Base-by-base conservation (phyloP, 2,888 invertebrate species). In the Octonoba sinensis region DNA sequence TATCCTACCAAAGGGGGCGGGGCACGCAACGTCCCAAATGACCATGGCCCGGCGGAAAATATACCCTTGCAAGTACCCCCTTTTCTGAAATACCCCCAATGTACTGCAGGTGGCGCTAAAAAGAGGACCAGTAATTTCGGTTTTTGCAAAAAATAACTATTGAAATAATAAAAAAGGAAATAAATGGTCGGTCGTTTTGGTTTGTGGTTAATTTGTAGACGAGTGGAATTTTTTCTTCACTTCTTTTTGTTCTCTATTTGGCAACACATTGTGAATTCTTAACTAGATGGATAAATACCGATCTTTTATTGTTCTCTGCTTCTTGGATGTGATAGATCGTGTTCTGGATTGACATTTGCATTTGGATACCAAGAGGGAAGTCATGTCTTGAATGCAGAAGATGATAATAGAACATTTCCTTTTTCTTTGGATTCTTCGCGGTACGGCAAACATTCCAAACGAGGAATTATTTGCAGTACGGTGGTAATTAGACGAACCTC, bases 71-170 rank as follows among this genome's bases (percentile, higher is more conserved):
- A 76, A 64, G 62, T 27, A 22, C 20, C 57, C 72, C 67, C 62
- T 20, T n/a, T 47, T 56, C 66, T 46, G 3, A n/a, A 27, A 47
- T 27, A 6, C 27, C 27, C 27, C 27, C 27, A 51, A 49, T 56
- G 54, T 49, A 57, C 54, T 60, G 60, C 79, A 79, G 79, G 79
- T 79, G 79, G 79, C 69, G 79, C 67, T 79, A 79, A 79, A 27
- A 27, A 79, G 56, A 79, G 79, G 79, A 56, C 73, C 73, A 46
- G 73, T 67, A 73, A 62, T 73, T 76, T 76, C 46, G 69, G 57
- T 69, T 76, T 67, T 69, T 49, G 62, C 69, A 62, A 69, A 76
- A 69, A 27, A 27, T 62, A 64, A 24, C 70, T 62, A 60, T 69
- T 62, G n/a, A 72, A 69, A 64, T 44, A 66, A 64, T 22, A 49